Conservation (phyloP, 1,140 invertebrate species). For the Hyphantria cunea region DNA sequence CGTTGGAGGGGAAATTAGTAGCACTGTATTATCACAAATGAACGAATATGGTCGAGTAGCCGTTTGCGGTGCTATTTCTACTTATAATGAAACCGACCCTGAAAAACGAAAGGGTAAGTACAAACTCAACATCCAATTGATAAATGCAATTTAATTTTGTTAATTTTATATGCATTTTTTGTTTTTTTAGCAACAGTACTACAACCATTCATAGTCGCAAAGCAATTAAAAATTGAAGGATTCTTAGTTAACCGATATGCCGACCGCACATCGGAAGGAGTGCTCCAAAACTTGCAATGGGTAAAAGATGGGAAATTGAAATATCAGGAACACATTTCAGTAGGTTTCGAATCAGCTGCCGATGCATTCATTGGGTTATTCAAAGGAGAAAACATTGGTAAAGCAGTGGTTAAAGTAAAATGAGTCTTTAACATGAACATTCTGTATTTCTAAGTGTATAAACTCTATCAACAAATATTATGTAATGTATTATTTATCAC, state of each 20-base stretch:
- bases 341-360: constrained; percentile 86
- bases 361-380: constrained; percentile 85
- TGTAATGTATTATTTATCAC: constrained; percentile 8
- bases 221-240: constrained; percentile 84
- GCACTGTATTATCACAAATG: constrained; percentile 83
- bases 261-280: constrained; percentile 80
- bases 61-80: constrained; percentile 84
- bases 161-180: no score
- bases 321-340: constrained; percentile 83
- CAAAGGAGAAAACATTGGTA: constrained; percentile 84
- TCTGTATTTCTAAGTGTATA: no score
- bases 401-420: constrained; percentile 83
- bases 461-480: no score
- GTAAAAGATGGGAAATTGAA: constrained; percentile 83
- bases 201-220: constrained; percentile 79
- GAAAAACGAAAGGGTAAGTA: constrained; percentile 60
- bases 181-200: constrained; percentile 64
- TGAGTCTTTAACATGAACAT: not conserved
- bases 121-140: not conserved
- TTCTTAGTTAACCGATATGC: constrained; percentile 81
- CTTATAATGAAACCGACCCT: constrained; percentile 76
- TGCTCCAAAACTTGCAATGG: constrained; percentile 83
- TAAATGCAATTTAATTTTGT: not conserved
- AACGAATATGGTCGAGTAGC: constrained; percentile 82
- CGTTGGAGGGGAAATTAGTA: constrained; percentile 86